A percentile compares a stretch with the other conserved stretches of the same genome.
Conservation (phyloP, 2,797 vertebrate species). For the Gobio occitaniae region DNA sequence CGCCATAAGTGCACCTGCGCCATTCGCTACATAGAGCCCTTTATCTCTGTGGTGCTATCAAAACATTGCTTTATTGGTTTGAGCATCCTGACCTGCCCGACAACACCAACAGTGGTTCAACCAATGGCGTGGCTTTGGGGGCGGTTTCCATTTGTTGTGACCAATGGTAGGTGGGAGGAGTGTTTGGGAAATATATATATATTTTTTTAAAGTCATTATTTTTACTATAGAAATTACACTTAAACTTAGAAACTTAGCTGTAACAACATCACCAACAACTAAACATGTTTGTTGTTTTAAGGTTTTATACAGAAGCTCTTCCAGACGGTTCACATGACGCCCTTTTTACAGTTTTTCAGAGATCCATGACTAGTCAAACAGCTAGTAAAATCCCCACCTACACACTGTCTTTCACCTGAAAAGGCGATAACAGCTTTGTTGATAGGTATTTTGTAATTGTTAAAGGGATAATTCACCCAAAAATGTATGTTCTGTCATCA, state of each 20-base stretch:
- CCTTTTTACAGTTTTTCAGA: slow-evolving; percentile 16
- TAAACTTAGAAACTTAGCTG: neutral
- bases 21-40: too few relatives aligned
- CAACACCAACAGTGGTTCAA: neutral
- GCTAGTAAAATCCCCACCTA: slow-evolving; percentile 32
- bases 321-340: slow-evolving; percentile 26
- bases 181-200: neutral
- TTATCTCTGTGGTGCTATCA: neutral
- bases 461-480: neutral
- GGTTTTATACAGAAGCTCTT: neutral
- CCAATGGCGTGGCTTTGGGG: neutral
- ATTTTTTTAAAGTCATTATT: neutral
- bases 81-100: neutral
- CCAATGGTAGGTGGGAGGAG: neutral
- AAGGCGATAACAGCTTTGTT: slow-evolving; percentile 20
- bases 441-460: slow-evolving; percentile 25
- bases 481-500: neutral
- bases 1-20: too few relatives aligned
- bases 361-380: slow-evolving; percentile 31
- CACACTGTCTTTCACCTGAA: slow-evolving; percentile 27
- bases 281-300: neutral
- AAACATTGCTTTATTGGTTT: neutral
- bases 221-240: neutral
- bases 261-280: too few relatives aligned
- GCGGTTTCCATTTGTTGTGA: neutral